These are phyloP conservation scores for Anniella stebbinsi DNA, from an alignment of 2,797 vertebrate genomes.

Conservation along the genomic window DNA sequence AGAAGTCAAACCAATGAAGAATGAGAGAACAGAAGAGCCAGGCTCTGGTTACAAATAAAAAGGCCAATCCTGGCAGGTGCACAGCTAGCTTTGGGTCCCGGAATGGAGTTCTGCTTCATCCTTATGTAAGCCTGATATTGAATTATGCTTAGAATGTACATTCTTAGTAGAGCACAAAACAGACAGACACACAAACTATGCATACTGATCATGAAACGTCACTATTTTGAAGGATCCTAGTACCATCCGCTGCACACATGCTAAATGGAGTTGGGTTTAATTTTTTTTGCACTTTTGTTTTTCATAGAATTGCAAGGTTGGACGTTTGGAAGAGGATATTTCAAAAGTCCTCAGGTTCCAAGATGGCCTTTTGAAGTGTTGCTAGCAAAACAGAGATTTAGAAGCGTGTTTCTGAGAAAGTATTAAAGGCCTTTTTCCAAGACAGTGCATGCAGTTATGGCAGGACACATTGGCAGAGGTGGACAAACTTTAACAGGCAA, in stretches of 20 bases:
- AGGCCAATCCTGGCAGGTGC: conserved; percentile 32
- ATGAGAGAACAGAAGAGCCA: neutral
- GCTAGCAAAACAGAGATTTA: neutral
- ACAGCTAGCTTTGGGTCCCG: neutral
- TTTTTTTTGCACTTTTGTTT: conserved; percentile 1
- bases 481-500: neutral
- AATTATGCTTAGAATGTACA: conserved; percentile 44
- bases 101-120: conserved; percentile 46
- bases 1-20: conserved; percentile 42
- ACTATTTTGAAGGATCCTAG: accelerated
- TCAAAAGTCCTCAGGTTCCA: conserved; percentile 19
- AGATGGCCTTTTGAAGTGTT: conserved; percentile 15
- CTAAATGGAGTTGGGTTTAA: neutral
- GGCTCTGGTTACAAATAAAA: conserved; percentile 47
- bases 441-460: neutral
- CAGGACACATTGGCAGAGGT: neutral
- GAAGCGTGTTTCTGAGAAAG: neutral
- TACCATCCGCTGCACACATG: neutral
- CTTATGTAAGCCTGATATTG: conserved; percentile 30
- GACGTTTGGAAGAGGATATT: neutral
- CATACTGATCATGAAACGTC: conserved; percentile 12
- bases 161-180: conserved; percentile 31
- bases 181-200: neutral
- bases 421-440: neutral
- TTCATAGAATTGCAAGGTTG: neutral